Percentiles rank a stretch among this genome's conserved stretches.
These are phyloP conservation scores for Alouatta caraya DNA, from an alignment of 2,797 vertebrate genomes.

Conservation along the genomic window DNA sequence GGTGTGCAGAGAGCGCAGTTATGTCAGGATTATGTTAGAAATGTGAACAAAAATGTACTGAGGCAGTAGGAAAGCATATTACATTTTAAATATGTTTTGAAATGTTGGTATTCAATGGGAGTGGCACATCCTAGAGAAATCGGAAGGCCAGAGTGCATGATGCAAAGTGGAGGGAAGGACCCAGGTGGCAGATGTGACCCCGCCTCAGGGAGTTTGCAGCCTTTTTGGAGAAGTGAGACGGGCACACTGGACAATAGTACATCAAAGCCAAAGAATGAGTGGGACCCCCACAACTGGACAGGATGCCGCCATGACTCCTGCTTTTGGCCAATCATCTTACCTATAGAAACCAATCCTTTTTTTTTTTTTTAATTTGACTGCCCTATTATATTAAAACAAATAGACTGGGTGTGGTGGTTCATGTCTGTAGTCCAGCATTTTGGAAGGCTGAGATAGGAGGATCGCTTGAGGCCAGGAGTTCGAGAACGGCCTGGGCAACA, in stretches of 20 bases:
- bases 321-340: background rate
- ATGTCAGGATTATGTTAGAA: background rate
- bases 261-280: rapidly evolving
- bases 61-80: background rate
- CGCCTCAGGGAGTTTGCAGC: too few species aligned
- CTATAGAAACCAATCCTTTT: background rate
- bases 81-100: background rate
- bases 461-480: background rate
- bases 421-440: background rate
- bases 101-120: background rate
- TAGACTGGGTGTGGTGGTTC: background rate
- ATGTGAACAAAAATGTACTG: background rate
- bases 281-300: rapidly evolving
- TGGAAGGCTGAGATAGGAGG: background rate
- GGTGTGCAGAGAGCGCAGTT: background rate
- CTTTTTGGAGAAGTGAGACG: background rate
- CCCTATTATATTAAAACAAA: background rate
- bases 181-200: background rate
- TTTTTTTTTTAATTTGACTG: background rate
- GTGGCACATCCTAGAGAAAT: background rate
- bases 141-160: background rate
- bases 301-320: background rate
- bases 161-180: background rate
- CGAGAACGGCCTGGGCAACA: background rate
- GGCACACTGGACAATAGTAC: background rate